phyloP scores from a whole-genome alignment of 2,113 vertebrate genomes.

The Oophaga pumilio region DNA sequence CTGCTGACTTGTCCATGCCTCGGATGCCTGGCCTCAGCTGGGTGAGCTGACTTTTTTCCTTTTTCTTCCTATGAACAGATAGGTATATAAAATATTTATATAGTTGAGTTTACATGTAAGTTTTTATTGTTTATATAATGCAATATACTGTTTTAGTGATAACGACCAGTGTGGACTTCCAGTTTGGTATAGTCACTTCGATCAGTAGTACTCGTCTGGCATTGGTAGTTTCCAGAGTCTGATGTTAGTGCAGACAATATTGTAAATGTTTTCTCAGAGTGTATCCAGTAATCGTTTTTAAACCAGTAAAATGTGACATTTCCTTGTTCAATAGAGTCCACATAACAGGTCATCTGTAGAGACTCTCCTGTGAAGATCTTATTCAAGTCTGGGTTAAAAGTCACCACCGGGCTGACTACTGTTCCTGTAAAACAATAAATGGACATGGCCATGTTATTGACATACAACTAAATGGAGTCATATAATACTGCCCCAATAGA shows the following conservation, averaged over 20 bases:
- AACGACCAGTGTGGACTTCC: background rate
- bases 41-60: no score
- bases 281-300: background rate
- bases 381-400: constrained; percentile 7
- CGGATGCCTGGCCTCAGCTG: no score
- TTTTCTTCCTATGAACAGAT: no score
- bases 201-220: background rate
- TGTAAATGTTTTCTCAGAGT: background rate
- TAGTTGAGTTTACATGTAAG: no score
- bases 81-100: no score
- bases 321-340: background rate
- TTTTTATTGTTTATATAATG: no score
- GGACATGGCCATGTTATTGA: background rate
- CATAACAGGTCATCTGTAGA: background rate
- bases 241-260: background rate
- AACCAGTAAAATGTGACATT: background rate
- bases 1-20: no score
- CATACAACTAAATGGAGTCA: background rate
- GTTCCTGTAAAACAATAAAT: background rate
- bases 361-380: constrained; percentile 24
- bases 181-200: constrained; percentile 1
- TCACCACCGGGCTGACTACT: background rate
- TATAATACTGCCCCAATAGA: background rate
- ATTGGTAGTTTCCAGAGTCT: background rate
- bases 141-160: background rate